Percentiles rank a stretch among this genome's conserved stretches.
Conservation (phyloP, 2,797 vertebrate genomes). For the Typhlichthys eigenmanni region DNA sequence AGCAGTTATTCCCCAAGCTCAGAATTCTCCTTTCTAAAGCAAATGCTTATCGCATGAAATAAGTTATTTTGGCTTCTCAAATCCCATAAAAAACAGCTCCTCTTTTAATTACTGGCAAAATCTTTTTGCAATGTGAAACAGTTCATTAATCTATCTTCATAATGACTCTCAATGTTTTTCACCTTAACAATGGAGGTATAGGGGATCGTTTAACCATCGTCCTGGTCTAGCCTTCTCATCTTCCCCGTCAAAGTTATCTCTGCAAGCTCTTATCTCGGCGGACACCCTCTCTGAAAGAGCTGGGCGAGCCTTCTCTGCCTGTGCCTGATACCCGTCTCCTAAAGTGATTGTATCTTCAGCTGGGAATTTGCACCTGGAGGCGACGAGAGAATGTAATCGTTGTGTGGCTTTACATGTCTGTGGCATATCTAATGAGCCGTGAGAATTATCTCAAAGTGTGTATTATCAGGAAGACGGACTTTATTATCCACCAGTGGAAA, state of each 20-base stretch:
- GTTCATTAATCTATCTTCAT: slow-evolving; percentile 13
- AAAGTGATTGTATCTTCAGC: slow-evolving; percentile 31
- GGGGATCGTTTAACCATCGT: slow-evolving; percentile 31
- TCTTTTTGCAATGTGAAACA: slow-evolving; percentile 19
- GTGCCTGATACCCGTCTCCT: slow-evolving; percentile 29
- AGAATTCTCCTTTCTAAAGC: slow-evolving; percentile 11
- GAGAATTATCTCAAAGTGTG: slow-evolving; percentile 32
- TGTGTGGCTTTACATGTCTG: slow-evolving; percentile 10
- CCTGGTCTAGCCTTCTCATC: slow-evolving; percentile 42
- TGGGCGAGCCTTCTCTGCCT: slow-evolving; percentile 20
- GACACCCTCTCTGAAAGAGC: slow-evolving; percentile 39
- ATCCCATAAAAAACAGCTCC: slow-evolving; percentile 35
- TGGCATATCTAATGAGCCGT: slow-evolving; percentile 41
- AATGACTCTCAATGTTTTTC: slow-evolving; percentile 35
- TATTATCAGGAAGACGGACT: slow-evolving; percentile 19
- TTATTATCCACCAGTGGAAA: slow-evolving; percentile 26
- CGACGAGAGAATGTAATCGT: neutral
- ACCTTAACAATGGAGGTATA: slow-evolving; percentile 43
- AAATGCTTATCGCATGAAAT: slow-evolving; percentile 18
- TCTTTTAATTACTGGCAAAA: slow-evolving; percentile 35
- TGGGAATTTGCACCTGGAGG: slow-evolving; percentile 28
- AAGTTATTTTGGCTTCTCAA: slow-evolving; percentile 17
- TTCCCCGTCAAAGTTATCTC: slow-evolving; percentile 39
- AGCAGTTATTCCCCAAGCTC: slow-evolving; percentile 16
- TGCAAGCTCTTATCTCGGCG: slow-evolving; percentile 44